Percentiles rank a stretch among this genome's conserved stretches.
These are phyloP conservation scores for Silurus lanzhouensis DNA, from an alignment of 2,797 vertebrate genomes.

Conservation along the genomic window DNA sequence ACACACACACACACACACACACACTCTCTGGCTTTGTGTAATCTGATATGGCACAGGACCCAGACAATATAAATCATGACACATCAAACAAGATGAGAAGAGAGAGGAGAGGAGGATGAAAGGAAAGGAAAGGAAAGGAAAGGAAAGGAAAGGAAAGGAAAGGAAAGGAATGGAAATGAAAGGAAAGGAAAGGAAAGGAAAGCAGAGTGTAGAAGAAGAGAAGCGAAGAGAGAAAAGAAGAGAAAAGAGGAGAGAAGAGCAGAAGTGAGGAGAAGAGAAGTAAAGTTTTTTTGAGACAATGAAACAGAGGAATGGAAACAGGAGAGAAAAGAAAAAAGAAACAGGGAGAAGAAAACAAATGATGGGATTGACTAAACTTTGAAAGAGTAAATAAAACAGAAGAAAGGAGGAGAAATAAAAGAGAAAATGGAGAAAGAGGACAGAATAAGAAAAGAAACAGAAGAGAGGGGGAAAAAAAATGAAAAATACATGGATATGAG, in stretches of 20 bases:
- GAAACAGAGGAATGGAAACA: too few relatives aligned
- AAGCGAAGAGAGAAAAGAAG: neutral
- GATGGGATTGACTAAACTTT: too few relatives aligned
- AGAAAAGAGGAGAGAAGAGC: neutral
- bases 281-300: too few relatives aligned
- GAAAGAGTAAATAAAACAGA: neutral
- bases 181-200: neutral
- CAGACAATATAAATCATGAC: conserved; percentile 42
- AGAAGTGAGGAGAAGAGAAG: too few relatives aligned
- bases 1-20: conserved; percentile 3
- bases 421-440: neutral
- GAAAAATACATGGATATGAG: neutral
- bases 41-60: conserved; percentile 2
- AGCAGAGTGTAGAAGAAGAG: too few relatives aligned
- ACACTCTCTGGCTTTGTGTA: neutral
- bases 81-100: conserved; percentile 28
- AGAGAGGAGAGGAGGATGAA: neutral
- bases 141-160: neutral
- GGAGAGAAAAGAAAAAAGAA: neutral
- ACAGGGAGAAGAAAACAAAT: too few relatives aligned
- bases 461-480: neutral
- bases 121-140: neutral
- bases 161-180: neutral
- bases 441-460: neutral
- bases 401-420: neutral